Base-by-base conservation (phyloP, 2,113 vertebrate species). In the Craseonycteris thonglongyai region DNA sequence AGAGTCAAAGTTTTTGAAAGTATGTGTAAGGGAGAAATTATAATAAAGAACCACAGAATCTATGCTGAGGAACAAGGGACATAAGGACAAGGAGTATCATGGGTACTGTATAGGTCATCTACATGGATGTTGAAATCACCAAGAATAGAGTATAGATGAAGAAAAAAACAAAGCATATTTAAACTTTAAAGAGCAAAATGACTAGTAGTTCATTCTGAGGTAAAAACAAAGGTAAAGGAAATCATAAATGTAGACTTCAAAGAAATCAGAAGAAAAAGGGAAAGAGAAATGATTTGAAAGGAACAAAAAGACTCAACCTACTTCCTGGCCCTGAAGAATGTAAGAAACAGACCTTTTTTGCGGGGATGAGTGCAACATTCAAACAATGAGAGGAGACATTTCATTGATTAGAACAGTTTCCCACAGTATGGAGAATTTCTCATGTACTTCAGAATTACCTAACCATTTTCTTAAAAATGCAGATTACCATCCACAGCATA, bases 261-360 rank as follows among this genome's bases (percentile, higher is more conserved):
- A 87, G 16, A 15, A 86, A 75, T 6, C 14, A 72, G 26, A 65
- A 85, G 33, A 69, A 90, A 91, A 94, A 80, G 51, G 26, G 30
- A 21, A 88, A 79, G 38, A 91, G 54, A 90, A 95, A 88, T 75
- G 51, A 65, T 91, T 80, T 85, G 7, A 26, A 96, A 85, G 61
- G 6, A 92, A 8, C n/a, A 71, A 92, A 49, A 94, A 65, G 18
- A 90, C 22, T 72, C 61, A 83, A 87, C 26, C 56, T 83, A 72
- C 9, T 79, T 92, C 80, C 26, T 74, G 33, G 45, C 35, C 26
- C 33, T 83, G 7, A 93, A 80, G 24, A 83, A 90, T 76, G 30
- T 81, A 61, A 88, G 30, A 18, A 72, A 68, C 1, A 75, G 42
- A 14, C 5, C 45, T 79, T 90, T 91, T 89, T 86, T 68, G 38